phyloP scores from a whole-genome alignment of 1,140 invertebrate species.

The Luehdorfia chinensis region DNA sequence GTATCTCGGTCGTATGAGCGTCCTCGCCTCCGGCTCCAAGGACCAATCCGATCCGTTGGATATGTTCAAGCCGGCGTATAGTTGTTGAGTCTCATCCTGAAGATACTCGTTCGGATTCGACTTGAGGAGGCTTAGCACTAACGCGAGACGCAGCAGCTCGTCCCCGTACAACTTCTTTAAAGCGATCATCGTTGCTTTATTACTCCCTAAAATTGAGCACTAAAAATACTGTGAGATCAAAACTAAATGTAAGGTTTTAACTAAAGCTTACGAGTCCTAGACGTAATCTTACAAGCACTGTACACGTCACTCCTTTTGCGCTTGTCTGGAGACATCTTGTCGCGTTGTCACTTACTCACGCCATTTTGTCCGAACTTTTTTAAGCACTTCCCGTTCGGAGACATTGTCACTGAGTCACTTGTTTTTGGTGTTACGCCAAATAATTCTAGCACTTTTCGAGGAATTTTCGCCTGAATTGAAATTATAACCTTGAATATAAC shows the following conservation, averaged over 20 bases:
- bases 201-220: conserved; percentile 55
- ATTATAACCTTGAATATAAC: conserved; percentile 21
- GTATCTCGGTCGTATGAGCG: conserved; percentile 78
- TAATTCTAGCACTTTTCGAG: conserved; percentile 3
- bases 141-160: conserved; percentile 86
- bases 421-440: conserved; percentile 37
- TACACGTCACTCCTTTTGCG: conserved; percentile 46
- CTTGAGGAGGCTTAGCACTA: conserved; percentile 86
- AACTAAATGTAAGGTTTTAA: conserved; percentile 24
- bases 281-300: conserved; percentile 25
- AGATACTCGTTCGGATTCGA: conserved; percentile 84
- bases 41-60: conserved; percentile 83
- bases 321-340: conserved; percentile 68
- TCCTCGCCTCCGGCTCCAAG: conserved; percentile 74
- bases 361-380: conserved; percentile 20
- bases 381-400: conserved; percentile 32
- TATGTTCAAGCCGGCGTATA: conserved; percentile 77
- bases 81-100: conserved; percentile 72
- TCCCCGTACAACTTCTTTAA: conserved; percentile 87
- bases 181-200: conserved; percentile 79
- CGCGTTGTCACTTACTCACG: conserved; percentile 40
- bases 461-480: neutral
- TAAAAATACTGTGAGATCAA: conserved; percentile 68
- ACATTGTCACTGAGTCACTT: conserved; percentile 52
- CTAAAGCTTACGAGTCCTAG: conserved; percentile 45